phyloP scores from a whole-genome alignment of 2,797 vertebrate species.

The Falco berigora region DNA sequence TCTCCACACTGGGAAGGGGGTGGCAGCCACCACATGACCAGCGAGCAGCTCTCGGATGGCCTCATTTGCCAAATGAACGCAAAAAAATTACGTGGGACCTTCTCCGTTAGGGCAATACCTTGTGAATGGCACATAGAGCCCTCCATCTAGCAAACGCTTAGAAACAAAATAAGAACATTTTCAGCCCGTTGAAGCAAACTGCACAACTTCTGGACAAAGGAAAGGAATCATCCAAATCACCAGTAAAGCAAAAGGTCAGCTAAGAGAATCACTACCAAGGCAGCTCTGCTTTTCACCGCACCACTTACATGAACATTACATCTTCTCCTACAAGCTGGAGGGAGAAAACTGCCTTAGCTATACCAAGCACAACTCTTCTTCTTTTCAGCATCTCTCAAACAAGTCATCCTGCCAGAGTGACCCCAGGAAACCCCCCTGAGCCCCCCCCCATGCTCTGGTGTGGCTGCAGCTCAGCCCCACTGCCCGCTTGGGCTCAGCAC shows the following conservation, averaged over 20 bases:
- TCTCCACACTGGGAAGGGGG: background rate
- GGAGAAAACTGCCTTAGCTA: background rate
- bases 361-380: background rate
- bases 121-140: background rate
- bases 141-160: background rate
- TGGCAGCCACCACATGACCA: background rate
- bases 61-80: background rate
- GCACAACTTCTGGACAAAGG: background rate
- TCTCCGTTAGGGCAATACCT: background rate
- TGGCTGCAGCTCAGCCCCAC: background rate
- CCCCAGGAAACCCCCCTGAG: background rate
- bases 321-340: background rate
- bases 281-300: background rate
- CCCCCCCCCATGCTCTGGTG: fast-evolving
- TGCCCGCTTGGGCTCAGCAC: too few species aligned
- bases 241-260: background rate
- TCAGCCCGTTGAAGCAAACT: background rate
- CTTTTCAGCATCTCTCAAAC: background rate
- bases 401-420: background rate
- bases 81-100: background rate
- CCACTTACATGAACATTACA: background rate
- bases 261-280: background rate
- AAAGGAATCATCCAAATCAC: background rate
- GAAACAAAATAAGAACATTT: background rate
- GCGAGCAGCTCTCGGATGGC: background rate